Evolutionary conservation across 2,888 invertebrate genomes (phyloP).

Genomic region (Campopleginae sp.): DNA sequence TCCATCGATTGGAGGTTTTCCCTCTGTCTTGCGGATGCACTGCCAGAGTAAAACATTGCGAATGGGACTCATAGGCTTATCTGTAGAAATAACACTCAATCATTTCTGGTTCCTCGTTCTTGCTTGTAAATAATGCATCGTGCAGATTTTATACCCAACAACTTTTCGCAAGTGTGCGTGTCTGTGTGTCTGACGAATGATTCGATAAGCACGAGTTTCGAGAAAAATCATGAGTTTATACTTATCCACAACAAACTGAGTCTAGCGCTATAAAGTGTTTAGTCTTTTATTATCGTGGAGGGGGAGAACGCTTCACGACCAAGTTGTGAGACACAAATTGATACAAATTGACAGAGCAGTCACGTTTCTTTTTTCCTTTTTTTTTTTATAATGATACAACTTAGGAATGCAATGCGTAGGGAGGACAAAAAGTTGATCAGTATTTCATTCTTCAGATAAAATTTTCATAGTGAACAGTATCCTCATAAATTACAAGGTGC

Average conservation of each 20-base stretch:
- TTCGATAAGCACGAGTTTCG: neutral
- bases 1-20: neutral
- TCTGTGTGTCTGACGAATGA: neutral
- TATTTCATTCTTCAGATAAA: neutral
- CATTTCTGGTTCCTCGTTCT: slow-evolving; percentile 12
- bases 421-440: neutral
- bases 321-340: neutral
- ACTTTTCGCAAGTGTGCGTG: neutral
- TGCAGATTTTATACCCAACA: neutral
- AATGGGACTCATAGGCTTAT: neutral
- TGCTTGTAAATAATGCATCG: slow-evolving; percentile 22
- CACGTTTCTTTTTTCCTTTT: neutral
- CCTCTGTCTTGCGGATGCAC: neutral
- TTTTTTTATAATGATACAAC: neutral
- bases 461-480: neutral
- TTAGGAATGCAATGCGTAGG: neutral
- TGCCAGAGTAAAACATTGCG: neutral
- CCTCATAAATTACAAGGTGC: neutral
- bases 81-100: neutral
- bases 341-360: neutral
- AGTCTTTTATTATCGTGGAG: neutral
- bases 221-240: slow-evolving; percentile 19
- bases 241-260: slow-evolving; percentile 3
- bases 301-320: too few species aligned
- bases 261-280: slow-evolving; percentile 1